A percentile compares a stretch with the other conserved stretches of the same genome.
Conservation (phyloP, 2,113 vertebrate species). For the Platycercus adscitus region DNA sequence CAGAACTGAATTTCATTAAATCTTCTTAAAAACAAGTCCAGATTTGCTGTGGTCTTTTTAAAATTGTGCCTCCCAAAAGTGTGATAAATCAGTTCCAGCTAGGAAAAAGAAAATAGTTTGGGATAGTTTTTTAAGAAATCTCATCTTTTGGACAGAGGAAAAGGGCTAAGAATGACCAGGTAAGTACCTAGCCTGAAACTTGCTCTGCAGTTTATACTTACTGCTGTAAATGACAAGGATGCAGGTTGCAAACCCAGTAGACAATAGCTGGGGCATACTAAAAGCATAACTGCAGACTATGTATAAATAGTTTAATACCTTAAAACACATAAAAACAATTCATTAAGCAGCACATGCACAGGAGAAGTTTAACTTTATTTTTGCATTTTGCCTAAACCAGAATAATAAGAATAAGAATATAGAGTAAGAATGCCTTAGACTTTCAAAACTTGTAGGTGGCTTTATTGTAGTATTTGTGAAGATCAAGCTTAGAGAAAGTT, state of each 20-base stretch:
- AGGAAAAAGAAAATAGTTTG: constrained; percentile 55
- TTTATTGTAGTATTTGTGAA: neutral
- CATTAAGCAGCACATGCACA: neutral
- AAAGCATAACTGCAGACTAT: neutral
- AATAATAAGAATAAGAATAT: no score
- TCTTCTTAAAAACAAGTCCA: constrained; percentile 95
- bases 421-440: neutral
- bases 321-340: constrained; percentile 2
- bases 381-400: neutral
- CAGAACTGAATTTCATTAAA: constrained; percentile 99
- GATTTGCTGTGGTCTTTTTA: constrained; percentile 95
- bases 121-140: neutral
- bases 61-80: constrained; percentile 95
- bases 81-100: constrained; percentile 96
- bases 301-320: neutral
- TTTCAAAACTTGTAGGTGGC: neutral
- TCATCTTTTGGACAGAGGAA: neutral
- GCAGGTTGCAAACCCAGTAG: neutral
- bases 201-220: neutral
- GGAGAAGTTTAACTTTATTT: neutral
- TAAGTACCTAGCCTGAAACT: neutral
- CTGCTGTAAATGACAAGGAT: neutral
- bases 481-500: neutral
- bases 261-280: neutral
- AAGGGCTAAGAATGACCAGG: neutral